Evolutionary conservation across 2,113 vertebrate genomes (phyloP), one percentile per base, ranked within the genome.

Genomic region (Cepphus grylle): DNA sequence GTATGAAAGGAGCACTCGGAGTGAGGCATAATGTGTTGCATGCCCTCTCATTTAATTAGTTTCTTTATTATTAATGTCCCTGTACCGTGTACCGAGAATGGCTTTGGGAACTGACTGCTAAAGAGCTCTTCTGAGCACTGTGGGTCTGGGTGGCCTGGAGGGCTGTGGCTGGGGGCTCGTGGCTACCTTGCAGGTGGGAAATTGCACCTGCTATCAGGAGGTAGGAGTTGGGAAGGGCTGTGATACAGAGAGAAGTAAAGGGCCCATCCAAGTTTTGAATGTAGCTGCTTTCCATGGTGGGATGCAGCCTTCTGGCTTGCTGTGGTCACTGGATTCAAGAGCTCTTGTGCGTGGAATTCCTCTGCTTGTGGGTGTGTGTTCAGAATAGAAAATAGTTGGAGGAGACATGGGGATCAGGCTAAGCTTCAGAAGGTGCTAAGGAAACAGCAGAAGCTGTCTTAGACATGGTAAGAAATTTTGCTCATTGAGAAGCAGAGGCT

Each of bases 1-100:
- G 5, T 49, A 15, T 71, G 32, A 88, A 82, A 79, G 11, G 18
- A 85, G 3, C 9, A 21, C 34, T 81, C 1, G 1, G 34, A 82
- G 34, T 45, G 56, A 63, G 23, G 25, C 4, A 1, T 40, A 9
- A 34, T 56, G 20, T 87, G 9, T 45, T 0, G 0, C 25, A 63
- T 18, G 17, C 9, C 1, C 5, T 78, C 7, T 67, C 29, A 34
- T 58, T 56, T 42, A 0, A 11, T 86, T 61, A 6, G 21, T 59
- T 74, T 55, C 17, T 81, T 82, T 58, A 2, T 74, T 86, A 21
- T 53, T 52, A n/a, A 36, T 42, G 4, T 49, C 11, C 7, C 36
- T 61, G 7, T 42, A 9, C 6, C 20, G 7, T 59, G 43, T 80
- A 18, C 5, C 19, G 3, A 56, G 23, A 87, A 81, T 55, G 52